Base-by-base conservation (phyloP, 2,888 invertebrate genomes). In the Ypsolopha sequella region DNA sequence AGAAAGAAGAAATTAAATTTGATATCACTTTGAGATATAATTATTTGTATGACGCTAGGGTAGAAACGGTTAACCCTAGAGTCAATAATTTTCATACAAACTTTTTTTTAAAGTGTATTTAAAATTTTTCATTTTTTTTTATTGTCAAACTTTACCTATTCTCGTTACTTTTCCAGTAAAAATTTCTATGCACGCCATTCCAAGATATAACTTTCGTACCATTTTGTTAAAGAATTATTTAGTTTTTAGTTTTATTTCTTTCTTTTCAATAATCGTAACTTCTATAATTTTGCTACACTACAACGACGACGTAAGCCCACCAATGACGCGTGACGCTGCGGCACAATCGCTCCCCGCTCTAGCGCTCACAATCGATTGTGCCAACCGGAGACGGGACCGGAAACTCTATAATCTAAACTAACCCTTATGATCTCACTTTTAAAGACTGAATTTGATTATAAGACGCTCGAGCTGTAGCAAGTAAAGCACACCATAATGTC, bases 321-420 rank as follows among this genome's bases (percentile, higher is more conserved):
- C 13, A n/a, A 10, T 46, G 46, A 46, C 35, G 46, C 46, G 46
- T 46, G 46, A 39, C 7, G 8, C 39, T 11, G 39, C 39, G 39
- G 10, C n/a, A 39, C 39, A 11, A 39, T 39, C 39, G 46, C 34
- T 34, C 11, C 46, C 1, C 46, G 46, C 46, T 46, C 36, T 35
- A 46, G 10, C n/a, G 41, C 41, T 7, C 36, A 41, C 41, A 9
- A 50, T 50, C 49, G 49, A 50, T 50, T 24, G 33, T 38, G 48
- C 48, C 41, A 41, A n/a, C 38, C 34, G 10, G 49, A n/a, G 38
- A 36, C 11, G 36, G 38, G 38, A 14, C 9, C 49, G 33, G 34
- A 10, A 39, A 10, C 39, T 9, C 39, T 11, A 11, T 10, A 6
- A 7, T 38, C 10, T 24, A 24, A 24, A 24, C 24, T 9, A 7